Base-by-base conservation (phyloP, 2,888 invertebrate species). In the Cryptus viduatorius region DNA sequence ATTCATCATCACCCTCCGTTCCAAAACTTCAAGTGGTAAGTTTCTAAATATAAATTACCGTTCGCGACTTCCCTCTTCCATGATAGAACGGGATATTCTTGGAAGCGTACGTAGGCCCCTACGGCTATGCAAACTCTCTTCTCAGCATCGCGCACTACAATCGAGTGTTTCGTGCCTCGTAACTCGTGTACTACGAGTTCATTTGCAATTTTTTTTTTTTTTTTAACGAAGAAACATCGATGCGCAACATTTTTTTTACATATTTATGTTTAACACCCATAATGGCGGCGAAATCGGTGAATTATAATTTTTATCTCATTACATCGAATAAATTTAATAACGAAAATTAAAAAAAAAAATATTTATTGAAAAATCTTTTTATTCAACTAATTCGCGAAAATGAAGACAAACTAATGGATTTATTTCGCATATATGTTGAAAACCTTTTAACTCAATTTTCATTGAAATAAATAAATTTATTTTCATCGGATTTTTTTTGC, bases 41-140 rank as follows among this genome's bases (percentile, higher is more conserved):
- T 72, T 72, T 84, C 84, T 84, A 84, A 79, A 79, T 77, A 84
- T 84, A 84, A 80, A 77, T 53, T 73, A 65, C 46, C 59, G 67
- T 68, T 64, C 61, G n/a, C 50, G 71, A 80, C 56, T 79, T 67
- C 44, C 61, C 80, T 80, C 80, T 59, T 80, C 31, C 72, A 79
- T 65, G 72, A 50, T 69, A 61, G 75, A 42, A 68, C 48, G 68
- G 75, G 76, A 84, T 73, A 84, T 80, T 80, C 80, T 80, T 61
- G 77, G 80, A 80, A 72, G 29, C 44, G 50, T 50, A 50, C 64
- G 44, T 19, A 53, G 31, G 44, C 46, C 46, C 56, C 64, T 61
- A 53, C 65, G 50, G 46, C 46, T 31, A 31, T 19, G 64, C 12
- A 75, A 48, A 59, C 37, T 37, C 42, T 65, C 64, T 75, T 37